Evolutionary conservation across 2,113 vertebrate species (phyloP), one percentile per base, ranked within the genome.

Genomic region (Sterna hirundo): DNA sequence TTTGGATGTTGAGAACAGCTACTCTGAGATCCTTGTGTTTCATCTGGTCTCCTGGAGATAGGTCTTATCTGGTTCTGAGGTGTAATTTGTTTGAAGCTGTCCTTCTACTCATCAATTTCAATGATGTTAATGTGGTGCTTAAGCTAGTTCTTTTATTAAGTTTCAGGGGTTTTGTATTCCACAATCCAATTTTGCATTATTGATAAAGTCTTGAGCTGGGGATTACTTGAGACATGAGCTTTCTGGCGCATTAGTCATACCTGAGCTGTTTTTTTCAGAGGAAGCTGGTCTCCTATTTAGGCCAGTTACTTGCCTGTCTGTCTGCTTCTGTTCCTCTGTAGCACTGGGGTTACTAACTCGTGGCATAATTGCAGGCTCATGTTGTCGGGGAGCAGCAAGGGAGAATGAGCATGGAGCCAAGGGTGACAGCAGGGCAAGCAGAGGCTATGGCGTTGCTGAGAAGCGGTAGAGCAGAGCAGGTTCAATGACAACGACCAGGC

Each of bases 151-250:
- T 93, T 91, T 87, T 89, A 91, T 96, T 89, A 89, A 85, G 74
- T 96, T 97, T 92, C 89, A 65, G 57, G 30, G 86, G 74, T 11
- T 95, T 96, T 94, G 89, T 87, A 65, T 87, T 97, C 78, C 81
- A 79, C 93, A 95, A 69, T 96, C 89, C 91, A 93, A 85, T 91
- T 94, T 60, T 96, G 84, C 93, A 96, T 96, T 94, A 95, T 96
- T 97, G 86, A 96, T 96, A 69, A 94, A 91, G 81, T 85, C 74
- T 95, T 82, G 78, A 96, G 93, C 84, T 85, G 93, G 70, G 89
- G 87, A 96, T 96, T 97, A 94, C 72, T 94, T 19, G 79, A 95
- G 94, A 86, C 74, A 49, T 25, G 78, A 95, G 94, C 91, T 93
- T 91, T 82, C 84, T 85, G 81, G 47, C 1, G 6, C 84, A 83